Conservation (phyloP, 2,113 vertebrate genomes). For the Suricata suricatta region DNA sequence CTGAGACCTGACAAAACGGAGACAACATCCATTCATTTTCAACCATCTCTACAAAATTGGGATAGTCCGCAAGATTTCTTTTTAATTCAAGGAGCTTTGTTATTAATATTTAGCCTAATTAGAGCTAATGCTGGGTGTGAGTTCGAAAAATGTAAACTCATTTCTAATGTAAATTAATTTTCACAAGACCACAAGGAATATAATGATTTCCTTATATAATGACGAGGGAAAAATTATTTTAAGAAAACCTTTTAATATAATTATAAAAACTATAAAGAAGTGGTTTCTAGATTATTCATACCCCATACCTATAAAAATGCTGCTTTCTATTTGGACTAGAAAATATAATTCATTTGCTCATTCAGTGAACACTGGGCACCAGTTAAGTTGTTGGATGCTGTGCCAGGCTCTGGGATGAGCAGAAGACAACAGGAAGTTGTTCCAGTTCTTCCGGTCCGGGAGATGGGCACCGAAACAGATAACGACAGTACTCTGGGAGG, state of each 20-base stretch:
- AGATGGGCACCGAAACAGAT: background rate
- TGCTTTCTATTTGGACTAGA: background rate
- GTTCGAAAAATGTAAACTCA: background rate
- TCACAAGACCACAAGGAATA: background rate
- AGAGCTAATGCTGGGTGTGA: background rate
- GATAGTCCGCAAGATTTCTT: background rate
- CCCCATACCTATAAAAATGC: background rate
- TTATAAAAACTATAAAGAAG: background rate
- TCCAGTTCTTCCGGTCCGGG: background rate
- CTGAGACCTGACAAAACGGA: background rate
- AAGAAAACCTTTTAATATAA: background rate
- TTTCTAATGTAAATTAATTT: constrained; percentile 11
- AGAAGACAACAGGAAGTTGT: background rate
- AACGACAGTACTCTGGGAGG: too few species aligned
- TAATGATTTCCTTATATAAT: background rate
- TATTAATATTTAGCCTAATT: background rate
- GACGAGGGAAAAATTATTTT: background rate
- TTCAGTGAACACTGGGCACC: background rate
- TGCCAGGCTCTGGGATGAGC: background rate
- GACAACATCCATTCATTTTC: background rate
- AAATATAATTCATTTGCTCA: background rate
- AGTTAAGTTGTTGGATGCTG: background rate
- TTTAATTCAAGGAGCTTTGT: background rate
- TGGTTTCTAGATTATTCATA: background rate
- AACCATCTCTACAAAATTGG: background rate